Conservation (phyloP, 2,113 vertebrate genomes). For the Dromas ardeola region DNA sequence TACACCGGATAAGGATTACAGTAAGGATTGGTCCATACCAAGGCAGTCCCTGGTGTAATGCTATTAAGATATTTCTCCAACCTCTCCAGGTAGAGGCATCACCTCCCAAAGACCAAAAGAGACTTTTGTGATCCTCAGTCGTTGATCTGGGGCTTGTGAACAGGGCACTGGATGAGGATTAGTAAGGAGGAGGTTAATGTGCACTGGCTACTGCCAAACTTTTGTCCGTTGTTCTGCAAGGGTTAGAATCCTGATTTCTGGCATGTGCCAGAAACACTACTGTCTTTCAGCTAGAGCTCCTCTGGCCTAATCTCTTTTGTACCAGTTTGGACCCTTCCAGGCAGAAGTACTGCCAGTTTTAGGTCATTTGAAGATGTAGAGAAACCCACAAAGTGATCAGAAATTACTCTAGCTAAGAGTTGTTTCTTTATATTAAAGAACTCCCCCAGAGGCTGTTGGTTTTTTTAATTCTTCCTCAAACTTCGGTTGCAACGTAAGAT, state of each 20-base stretch:
- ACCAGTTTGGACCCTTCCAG: not conserved
- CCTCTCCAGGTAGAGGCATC: not conserved
- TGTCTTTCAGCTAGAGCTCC: not conserved
- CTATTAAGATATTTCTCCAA: not conserved
- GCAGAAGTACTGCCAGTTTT: not conserved
- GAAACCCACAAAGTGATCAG: not conserved
- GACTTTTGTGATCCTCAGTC: not conserved
- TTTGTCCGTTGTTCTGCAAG: not conserved
- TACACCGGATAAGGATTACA: not conserved
- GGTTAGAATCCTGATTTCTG: not conserved
- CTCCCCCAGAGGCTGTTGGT: not conserved
- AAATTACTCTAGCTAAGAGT: not conserved
- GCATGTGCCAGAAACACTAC: rapidly evolving
- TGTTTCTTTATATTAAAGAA: not conserved
- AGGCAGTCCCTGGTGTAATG: not conserved
- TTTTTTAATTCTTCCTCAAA: not conserved
- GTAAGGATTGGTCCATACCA: not conserved
- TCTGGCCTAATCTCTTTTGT: not conserved
- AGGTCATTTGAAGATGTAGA: not conserved
- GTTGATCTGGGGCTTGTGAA: not conserved
- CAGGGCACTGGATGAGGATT: not conserved
- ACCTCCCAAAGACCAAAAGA: not conserved
- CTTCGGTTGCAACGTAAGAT: not conserved
- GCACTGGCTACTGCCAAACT: not conserved
- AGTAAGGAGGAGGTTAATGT: not conserved